These are phyloP conservation scores for Agrotis clavis DNA, from an alignment of 2,888 invertebrate genomes.

Conservation along the genomic window DNA sequence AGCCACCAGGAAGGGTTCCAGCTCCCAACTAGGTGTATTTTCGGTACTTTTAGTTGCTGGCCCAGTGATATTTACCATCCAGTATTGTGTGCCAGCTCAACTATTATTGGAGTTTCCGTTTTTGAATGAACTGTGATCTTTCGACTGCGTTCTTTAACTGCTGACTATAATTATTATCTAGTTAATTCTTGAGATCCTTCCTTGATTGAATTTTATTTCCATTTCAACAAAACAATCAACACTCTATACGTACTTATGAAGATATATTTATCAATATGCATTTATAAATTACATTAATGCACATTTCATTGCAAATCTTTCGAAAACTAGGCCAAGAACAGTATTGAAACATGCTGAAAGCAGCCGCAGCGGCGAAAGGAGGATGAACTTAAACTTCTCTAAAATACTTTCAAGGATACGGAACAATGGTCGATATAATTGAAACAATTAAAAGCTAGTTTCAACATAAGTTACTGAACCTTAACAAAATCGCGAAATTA, in stretches of 20 bases:
- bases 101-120: conserved; percentile 80
- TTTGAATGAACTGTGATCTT: conserved; percentile 79
- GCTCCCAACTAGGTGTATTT: conserved; percentile 66
- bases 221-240: too few species aligned
- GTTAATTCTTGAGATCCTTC: neutral
- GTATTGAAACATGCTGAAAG: conserved; percentile 65
- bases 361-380: conserved; percentile 71
- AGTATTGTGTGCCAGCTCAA: conserved; percentile 82
- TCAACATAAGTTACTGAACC: conserved; percentile 37
- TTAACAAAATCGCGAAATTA: conserved; percentile 19
- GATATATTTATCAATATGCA: conserved; percentile 32
- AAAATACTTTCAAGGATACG: conserved; percentile 62
- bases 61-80: conserved; percentile 87
- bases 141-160: conserved; percentile 17
- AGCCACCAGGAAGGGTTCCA: conserved; percentile 11
- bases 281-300: conserved; percentile 46
- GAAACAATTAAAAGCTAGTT: conserved; percentile 35
- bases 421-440: conserved; percentile 46
- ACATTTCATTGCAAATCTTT: conserved; percentile 59
- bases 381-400: conserved; percentile 61
- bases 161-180: conserved; percentile 4
- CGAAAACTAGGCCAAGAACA: conserved; percentile 77
- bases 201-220: conserved; percentile 1
- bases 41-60: conserved; percentile 75
- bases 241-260: neutral